Conservation (phyloP, 2,797 vertebrate species). For the Enteromius argenteus region DNA sequence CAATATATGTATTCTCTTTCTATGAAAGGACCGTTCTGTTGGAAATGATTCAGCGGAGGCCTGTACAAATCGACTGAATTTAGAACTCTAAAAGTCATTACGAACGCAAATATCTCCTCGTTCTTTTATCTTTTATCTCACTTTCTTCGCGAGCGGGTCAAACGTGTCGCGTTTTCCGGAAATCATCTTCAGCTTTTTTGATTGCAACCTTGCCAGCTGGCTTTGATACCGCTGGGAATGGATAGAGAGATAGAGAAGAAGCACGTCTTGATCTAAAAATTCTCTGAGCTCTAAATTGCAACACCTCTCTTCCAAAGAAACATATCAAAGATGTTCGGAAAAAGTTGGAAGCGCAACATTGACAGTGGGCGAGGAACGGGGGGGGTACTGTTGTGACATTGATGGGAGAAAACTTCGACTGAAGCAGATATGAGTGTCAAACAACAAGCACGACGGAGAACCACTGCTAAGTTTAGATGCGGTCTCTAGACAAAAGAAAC, state of each 20-base stretch:
- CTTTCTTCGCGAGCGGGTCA: slow-evolving; percentile 19
- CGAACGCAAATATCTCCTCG: neutral
- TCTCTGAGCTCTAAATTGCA: slow-evolving; percentile 48
- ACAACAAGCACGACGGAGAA: slow-evolving; percentile 50
- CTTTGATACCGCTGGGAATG: slow-evolving; percentile 33
- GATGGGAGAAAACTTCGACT: slow-evolving; percentile 56
- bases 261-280: slow-evolving; percentile 18
- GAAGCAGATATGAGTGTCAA: slow-evolving; percentile 58
- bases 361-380: slow-evolving; percentile 39
- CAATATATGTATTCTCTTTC: slow-evolving; percentile 46
- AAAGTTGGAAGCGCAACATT: slow-evolving; percentile 40
- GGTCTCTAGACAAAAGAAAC: slow-evolving; percentile 59
- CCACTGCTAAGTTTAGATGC: slow-evolving; percentile 61
- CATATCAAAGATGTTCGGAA: slow-evolving; percentile 43
- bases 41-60: slow-evolving; percentile 8
- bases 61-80: slow-evolving; percentile 9
- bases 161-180: neutral
- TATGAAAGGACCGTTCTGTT: slow-evolving; percentile 44
- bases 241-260: neutral
- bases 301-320: slow-evolving; percentile 40
- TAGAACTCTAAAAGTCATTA: slow-evolving; percentile 5
- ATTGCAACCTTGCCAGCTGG: slow-evolving; percentile 20
- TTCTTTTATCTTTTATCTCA: neutral
- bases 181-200: slow-evolving; percentile 25
- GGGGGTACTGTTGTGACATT: slow-evolving; percentile 47